Evolutionary conservation across 2,797 vertebrate genomes (phyloP), one percentile per base, ranked within the genome.

Genomic region (Threskiornis aethiopicus): DNA sequence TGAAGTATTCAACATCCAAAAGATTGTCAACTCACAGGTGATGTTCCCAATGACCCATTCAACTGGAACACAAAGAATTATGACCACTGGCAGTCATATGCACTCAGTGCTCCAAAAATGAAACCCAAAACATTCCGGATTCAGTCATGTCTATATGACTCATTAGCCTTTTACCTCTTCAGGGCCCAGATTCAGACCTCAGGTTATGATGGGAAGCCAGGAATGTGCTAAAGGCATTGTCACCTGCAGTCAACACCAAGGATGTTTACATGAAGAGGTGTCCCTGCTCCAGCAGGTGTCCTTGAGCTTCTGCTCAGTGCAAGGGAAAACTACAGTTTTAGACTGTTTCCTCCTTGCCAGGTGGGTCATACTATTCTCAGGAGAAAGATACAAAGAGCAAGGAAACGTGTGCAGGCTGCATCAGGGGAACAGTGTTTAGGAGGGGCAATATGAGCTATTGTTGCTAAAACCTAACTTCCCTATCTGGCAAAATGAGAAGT

Each of bases 21-120:
- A 86, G 37, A 87, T 0, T 78, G 64, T 52, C 64, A 71, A 10
- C 39, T 93, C 72, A 80, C 24, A 39, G 31, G 41, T 85, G 67
- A 89, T 84, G 49, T 13, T 87, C 29, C 26, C 44, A 94, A 47
- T 94, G 89, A 96, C 78, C 26, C 57, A 81, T 65, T 87, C 72
- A 80, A 71, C 42, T 81, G 47, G 76, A 93, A 92, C 85, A 96
- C 28, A 89, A 92, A 93, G 22, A 93, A 86, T 86, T 93, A 83
- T 46, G 71, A 81, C 71, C 54, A 69, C 66, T 46, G 76, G 28
- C 69, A 95, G 41, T 86, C 88, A 91, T 35, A 80, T 6, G 33
- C 37, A 88, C 67, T 66, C 54, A 51, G 1, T 61, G 37, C 46
- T 88, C 44, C 80, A 84, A 86, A 93, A 86, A 82, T 29, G n/a